A percentile compares a stretch with the other conserved stretches of the same genome.
phyloP scores from a whole-genome alignment of 2,888 invertebrate species.

The Micoletzkya japonica region DNA sequence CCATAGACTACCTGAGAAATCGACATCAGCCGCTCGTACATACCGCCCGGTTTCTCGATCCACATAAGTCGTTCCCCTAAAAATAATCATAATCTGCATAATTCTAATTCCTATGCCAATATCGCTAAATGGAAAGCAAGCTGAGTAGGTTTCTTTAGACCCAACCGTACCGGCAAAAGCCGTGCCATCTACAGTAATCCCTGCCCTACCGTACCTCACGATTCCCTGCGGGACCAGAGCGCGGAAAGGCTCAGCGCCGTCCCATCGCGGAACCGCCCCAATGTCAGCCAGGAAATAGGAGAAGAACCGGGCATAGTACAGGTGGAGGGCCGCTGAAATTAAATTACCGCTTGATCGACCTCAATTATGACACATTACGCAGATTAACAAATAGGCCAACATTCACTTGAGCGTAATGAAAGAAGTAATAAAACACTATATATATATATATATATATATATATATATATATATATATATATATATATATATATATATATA shows the following conservation, averaged over 20 bases:
- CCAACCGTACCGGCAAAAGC: no score
- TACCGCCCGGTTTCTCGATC: slow-evolving; percentile 80
- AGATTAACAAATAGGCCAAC: no score
- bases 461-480: no score
- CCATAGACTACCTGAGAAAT: slow-evolving; percentile 5
- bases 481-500: no score
- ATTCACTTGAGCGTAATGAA: no score
- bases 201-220: slow-evolving; percentile 41
- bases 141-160: no score
- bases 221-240: slow-evolving; percentile 79
- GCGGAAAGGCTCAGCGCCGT: slow-evolving; percentile 80
- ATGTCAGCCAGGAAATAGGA: slow-evolving; percentile 84
- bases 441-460: no score
- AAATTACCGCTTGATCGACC: neutral
- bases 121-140: no score
- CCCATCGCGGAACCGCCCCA: slow-evolving; percentile 72
- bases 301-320: slow-evolving; percentile 94
- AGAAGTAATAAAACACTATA: no score
- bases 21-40: slow-evolving; percentile 73
- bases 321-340: slow-evolving; percentile 83
- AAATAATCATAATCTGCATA: no score
- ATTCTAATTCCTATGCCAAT: neutral
- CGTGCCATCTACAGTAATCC: no score
- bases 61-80: slow-evolving; percentile 76
- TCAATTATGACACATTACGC: no score